Evolutionary conservation across 2,113 vertebrate species (phyloP).

Genomic region (Lepisosteus osseus): DNA sequence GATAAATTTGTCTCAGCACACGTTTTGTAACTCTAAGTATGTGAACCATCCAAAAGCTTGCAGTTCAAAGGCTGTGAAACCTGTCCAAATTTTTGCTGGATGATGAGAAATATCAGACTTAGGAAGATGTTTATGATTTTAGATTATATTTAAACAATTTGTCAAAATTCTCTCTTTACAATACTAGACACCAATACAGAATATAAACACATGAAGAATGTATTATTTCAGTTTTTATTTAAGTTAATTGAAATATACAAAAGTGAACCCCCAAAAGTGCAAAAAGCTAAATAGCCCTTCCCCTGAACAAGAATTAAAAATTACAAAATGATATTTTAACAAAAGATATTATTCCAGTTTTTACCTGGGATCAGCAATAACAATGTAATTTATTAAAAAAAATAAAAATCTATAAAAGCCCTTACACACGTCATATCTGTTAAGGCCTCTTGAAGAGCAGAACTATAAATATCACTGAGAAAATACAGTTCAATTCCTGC

Average conservation of each 20-base stretch:
- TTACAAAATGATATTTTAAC: conserved; percentile 10
- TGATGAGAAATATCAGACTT: too few relatives aligned
- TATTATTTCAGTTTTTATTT: background rate
- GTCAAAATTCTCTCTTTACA: background rate
- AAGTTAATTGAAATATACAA: conserved; percentile 24
- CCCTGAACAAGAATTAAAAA: background rate
- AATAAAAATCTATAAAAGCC: conserved; percentile 26
- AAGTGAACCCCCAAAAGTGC: background rate
- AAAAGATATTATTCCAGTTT: background rate
- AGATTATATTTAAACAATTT: background rate
- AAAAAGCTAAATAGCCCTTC: background rate
- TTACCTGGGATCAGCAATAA: conserved; percentile 6
- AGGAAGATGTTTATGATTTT: too few relatives aligned
- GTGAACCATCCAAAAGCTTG: too few relatives aligned
- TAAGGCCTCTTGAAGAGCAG: conserved; percentile 45
- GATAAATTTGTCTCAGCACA: too few relatives aligned
- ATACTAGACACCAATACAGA: background rate
- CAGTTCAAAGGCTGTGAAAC: too few relatives aligned
- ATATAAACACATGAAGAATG: background rate
- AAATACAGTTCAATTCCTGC: conserved; percentile 30
- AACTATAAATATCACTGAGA: conserved; percentile 20
- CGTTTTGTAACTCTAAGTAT: too few relatives aligned
- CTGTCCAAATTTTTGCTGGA: too few relatives aligned
- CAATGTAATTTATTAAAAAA: conserved; percentile 19
- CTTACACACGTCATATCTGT: conserved; percentile 28